A percentile compares a stretch with the other conserved stretches of the same genome.
Evolutionary conservation across 1,140 invertebrate genomes (phyloP).

Genomic region (Brachionus calyciflorus): DNA sequence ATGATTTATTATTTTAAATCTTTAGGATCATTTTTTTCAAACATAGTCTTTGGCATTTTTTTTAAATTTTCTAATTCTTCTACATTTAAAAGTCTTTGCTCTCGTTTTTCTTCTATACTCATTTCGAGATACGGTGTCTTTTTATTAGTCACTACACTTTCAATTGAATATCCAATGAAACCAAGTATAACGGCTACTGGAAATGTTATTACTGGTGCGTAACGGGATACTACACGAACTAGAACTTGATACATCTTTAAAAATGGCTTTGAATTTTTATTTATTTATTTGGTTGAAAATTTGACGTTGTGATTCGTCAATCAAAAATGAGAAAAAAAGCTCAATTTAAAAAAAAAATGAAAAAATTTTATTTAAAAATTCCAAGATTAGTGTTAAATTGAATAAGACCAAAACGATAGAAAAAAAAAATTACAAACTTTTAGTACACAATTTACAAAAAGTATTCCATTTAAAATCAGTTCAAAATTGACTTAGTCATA

Average conservation of each 20-base stretch:
- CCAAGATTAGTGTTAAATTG: no score
- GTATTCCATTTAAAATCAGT: not conserved
- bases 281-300: not conserved
- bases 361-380: not conserved
- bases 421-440: not conserved
- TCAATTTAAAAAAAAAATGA: not conserved
- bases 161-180: slow-evolving; percentile 41
- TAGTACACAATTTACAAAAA: slow-evolving; percentile 1
- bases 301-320: slow-evolving; percentile 14
- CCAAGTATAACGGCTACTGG: slow-evolving; percentile 45
- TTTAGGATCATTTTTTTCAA: slow-evolving; percentile 38
- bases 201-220: slow-evolving; percentile 42
- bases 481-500: not conserved
- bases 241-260: slow-evolving; percentile 38
- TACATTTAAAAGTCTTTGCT: slow-evolving; percentile 17
- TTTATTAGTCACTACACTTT: not conserved
- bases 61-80: not conserved
- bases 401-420: no score
- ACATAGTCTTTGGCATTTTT: slow-evolving; percentile 31
- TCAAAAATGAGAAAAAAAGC: not conserved
- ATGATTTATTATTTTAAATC: slow-evolving; percentile 27
- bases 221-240: slow-evolving; percentile 22
- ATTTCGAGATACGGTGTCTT: slow-evolving; percentile 11
- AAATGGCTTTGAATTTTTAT: not conserved
- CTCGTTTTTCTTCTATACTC: slow-evolving; percentile 8